A percentile compares a stretch with the other conserved stretches of the same genome.
phyloP scores from a whole-genome alignment of 2,888 invertebrate species.

The Chelonus formosanus region DNA sequence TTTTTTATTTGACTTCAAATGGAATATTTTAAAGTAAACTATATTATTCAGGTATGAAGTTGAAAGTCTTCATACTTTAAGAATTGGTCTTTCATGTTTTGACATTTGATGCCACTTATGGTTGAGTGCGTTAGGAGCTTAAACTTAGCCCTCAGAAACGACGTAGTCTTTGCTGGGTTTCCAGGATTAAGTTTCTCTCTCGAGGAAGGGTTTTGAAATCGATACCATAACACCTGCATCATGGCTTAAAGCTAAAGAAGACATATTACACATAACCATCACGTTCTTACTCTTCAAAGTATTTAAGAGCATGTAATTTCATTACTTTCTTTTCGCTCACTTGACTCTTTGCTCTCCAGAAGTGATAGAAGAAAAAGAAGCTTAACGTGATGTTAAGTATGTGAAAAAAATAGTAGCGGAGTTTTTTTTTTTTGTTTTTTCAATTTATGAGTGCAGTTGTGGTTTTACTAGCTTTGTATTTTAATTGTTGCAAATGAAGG shows the following conservation, averaged over 20 bases:
- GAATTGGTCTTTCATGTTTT: constrained; percentile 1
- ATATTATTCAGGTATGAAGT: too few relatives aligned
- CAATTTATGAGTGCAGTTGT: too few relatives aligned
- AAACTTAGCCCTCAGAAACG: constrained; percentile 45
- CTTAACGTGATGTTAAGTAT: too few relatives aligned
- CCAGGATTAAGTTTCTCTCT: constrained; percentile 53
- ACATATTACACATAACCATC: constrained; percentile 8
- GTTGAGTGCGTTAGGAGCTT: constrained; percentile 21
- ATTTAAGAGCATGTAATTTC: constrained; percentile 5
- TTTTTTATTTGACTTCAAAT: too few relatives aligned
- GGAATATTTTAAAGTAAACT: too few relatives aligned
- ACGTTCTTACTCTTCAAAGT: constrained; percentile 7
- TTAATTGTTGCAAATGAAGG: too few relatives aligned
- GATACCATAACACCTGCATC: constrained; percentile 44
- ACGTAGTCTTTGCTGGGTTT: constrained; percentile 53
- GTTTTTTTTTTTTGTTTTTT: not conserved
- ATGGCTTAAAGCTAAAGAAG: not conserved
- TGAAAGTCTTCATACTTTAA: too few relatives aligned
- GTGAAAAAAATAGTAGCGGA: not conserved
- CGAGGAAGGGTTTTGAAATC: constrained; percentile 44
- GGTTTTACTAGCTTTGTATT: too few relatives aligned
- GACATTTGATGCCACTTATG: constrained; percentile 16
- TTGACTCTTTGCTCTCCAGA: not conserved
- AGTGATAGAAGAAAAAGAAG: not conserved
- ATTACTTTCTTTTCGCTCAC: not conserved